Conservation (phyloP, 1,140 invertebrate species). For the Sinella curviseta region DNA sequence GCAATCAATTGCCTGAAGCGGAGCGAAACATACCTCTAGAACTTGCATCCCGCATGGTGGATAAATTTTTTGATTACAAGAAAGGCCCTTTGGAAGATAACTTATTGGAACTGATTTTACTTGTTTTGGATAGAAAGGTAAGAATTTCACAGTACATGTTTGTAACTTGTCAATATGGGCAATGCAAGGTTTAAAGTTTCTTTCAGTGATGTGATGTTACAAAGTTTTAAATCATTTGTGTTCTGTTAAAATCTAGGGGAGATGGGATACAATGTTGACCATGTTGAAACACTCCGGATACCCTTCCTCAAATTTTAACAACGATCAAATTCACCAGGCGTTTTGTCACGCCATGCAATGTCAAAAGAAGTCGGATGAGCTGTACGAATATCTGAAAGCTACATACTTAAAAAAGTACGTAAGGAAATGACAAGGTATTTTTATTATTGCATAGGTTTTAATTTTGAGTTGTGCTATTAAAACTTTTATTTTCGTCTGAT, state of each 20-base stretch:
- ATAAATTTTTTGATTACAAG: too few species aligned
- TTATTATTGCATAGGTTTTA: not conserved
- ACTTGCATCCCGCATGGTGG: not conserved
- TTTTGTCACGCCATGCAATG: not conserved
- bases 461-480: not conserved
- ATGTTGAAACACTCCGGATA: not conserved
- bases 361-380: conserved; percentile 65
- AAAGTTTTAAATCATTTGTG: too few species aligned
- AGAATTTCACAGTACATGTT: too few species aligned
- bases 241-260: too few species aligned
- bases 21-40: not conserved
- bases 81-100: too few species aligned
- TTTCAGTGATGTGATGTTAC: too few species aligned
- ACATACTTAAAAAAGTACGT: conserved; percentile 69
- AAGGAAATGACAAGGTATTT: not conserved
- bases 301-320: not conserved
- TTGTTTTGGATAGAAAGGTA: too few species aligned
- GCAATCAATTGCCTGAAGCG: not conserved
- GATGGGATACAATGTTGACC: too few species aligned
- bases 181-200: too few species aligned
- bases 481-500: not conserved
- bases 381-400: conserved; percentile 69
- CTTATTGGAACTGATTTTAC: too few species aligned
- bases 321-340: not conserved
- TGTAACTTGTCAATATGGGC: too few species aligned